Evolutionary conservation across 2,797 vertebrate species (phyloP), one percentile per base, ranked within the genome.

Genomic region (Pipistrellus pygmaeus): DNA sequence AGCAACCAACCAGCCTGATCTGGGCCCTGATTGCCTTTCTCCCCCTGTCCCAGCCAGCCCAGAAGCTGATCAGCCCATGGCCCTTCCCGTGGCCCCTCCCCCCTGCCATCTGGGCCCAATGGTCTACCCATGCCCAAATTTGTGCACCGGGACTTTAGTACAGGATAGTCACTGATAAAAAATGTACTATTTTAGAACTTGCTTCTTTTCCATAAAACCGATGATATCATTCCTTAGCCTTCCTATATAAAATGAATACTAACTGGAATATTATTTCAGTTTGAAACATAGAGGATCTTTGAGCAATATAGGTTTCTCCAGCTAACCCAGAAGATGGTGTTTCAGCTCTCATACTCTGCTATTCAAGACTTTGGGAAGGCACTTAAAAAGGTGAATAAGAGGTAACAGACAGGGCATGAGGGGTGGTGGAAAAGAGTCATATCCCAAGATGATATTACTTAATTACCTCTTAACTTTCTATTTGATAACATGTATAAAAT

Each of bases 201-300:
- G 14, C 5, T 73, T 88, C 55, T 69, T 93, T 95, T 66, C 86
- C 7, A 46, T 60, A 73, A 55, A 66, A 23, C 69, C 82, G 86
- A 64, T 62, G 3, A 69, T 64, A 57, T 17, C 8, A 66, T 71
- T 57, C 25, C 48, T 80, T 78, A 88, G 5, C 8, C 6, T 90
- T 91, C 14, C 44, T 85, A 62, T 25, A 64, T 85, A 90, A 92
- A 95, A 92, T 51, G 82, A 93, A 93, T 51, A 62, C 5, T 44
- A 77, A 85, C 23, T 64, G 11, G 17, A 87, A 93, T 27, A 66
- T 85, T 92, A 84, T 93, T 73, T 89, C 25, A 68, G 30, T 93
- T 68, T 82, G 57, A 94, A 82, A 77, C 35, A 35, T 4, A 88
- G 25, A 73, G 62, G 73, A 77, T 73, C 93, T 82, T 85, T 46